A percentile compares a stretch with the other conserved stretches of the same genome.
phyloP scores from a whole-genome alignment of 2,113 vertebrate species.

The Poecilia latipinna region DNA sequence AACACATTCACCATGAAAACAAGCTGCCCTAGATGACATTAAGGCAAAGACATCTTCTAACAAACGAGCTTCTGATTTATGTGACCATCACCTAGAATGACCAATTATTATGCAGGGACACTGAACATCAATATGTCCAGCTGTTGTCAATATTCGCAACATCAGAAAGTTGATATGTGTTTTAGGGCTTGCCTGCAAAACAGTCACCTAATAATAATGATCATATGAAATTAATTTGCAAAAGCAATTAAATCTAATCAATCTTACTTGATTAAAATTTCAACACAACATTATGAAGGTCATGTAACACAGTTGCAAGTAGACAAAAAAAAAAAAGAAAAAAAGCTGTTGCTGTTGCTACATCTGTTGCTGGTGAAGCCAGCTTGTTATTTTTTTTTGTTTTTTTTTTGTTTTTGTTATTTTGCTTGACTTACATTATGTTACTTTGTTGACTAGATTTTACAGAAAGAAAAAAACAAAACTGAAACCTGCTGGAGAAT shows the following conservation, averaged over 20 bases:
- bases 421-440: not conserved
- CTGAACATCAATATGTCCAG: slow-evolving; percentile 38
- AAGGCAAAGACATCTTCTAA: too few relatives aligned
- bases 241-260: slow-evolving; percentile 12
- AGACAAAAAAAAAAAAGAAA: too few relatives aligned
- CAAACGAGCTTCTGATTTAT: not conserved
- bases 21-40: too few relatives aligned
- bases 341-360: not conserved
- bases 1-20: too few relatives aligned
- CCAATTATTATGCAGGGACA: slow-evolving; percentile 49
- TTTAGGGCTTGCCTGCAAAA: slow-evolving; percentile 11
- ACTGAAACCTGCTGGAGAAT: not conserved
- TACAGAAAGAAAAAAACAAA: not conserved
- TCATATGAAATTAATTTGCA: slow-evolving; percentile 18
- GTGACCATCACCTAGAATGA: slow-evolving; percentile 59
- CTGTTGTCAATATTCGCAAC: slow-evolving; percentile 30
- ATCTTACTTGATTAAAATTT: slow-evolving; percentile 23
- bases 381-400: not conserved
- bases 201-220: slow-evolving; percentile 9
- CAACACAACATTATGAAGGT: slow-evolving; percentile 35
- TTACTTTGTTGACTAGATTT: not conserved
- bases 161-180: not conserved
- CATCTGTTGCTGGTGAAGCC: not conserved
- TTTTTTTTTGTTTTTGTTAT: too few relatives aligned
- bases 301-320: slow-evolving; percentile 2